Evolutionary conservation across 2,113 vertebrate genomes (phyloP), one percentile per base, ranked within the genome.

Genomic region (Sinocyclocheilus rhinocerous): DNA sequence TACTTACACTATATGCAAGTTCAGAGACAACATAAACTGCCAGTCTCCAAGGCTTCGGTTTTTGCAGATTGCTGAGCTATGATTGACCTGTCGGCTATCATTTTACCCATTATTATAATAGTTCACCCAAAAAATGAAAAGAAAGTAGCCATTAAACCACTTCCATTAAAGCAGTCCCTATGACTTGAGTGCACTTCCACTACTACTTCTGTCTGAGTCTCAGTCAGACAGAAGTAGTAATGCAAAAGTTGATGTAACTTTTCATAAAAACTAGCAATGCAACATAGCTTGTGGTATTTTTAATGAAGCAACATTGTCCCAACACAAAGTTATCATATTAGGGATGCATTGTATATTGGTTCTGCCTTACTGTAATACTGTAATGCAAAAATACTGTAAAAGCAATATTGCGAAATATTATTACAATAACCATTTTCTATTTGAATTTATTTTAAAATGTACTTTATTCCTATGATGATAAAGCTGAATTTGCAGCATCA

Each of bases 101-200:
- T 76, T 76, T 69, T 70, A 70, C 29, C 67, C 29, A 69, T 69
- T 36, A 69, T 69, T 69, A 69, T 18, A 36, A 70, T 70, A 36
- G 29, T 36, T 70, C 8, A 29, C 26, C 26, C 63, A 13, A 15
- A 6, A 18, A 55, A 55, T 16, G 13, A 55, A 70, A 36, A 70
- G 67, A 9, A 70, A 36, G 67, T 36, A 70, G 67, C 29, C 45
- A 3, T 48, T 48, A 48, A 48, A 12, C 10, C 45, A 29, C 6
- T 9, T 33, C 29, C 1, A 36, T 70, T 70, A 20, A 70, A 70
- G 26, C 18, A 69, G 65, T 18, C 65, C 65, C 29, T 69, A 33
- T 70, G 67, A 36, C 16, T 69, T 69, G 15, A 69, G 26, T 69
- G 2, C 6, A 7, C 15, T 69, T 69, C 29, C 67, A 36, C 16